These are phyloP conservation scores for Diabrotica virgifera DNA, from an alignment of 1,140 invertebrate genomes.

Conservation along the genomic window DNA sequence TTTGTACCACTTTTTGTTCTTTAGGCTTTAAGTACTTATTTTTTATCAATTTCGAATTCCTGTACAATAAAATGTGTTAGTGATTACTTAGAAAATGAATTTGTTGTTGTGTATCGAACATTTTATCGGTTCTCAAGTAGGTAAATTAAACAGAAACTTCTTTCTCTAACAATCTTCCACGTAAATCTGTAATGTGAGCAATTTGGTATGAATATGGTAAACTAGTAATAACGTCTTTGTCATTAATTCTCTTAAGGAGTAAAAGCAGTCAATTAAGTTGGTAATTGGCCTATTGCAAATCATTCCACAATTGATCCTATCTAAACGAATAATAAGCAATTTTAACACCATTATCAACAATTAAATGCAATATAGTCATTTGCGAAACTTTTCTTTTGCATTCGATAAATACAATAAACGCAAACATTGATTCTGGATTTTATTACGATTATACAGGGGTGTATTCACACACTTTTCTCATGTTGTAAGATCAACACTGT, in stretches of 20 bases:
- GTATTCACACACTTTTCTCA: too few species aligned
- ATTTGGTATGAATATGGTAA: constrained; percentile 3
- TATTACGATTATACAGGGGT: too few species aligned
- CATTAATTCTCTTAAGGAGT: constrained; percentile 18
- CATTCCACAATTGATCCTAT: constrained; percentile 17
- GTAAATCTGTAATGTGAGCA: constrained; percentile 15
- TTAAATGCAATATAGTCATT: constrained; percentile 23
- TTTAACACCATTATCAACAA: constrained; percentile 22
- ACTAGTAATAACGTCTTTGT: neutral
- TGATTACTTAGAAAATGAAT: neutral
- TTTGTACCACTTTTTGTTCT: too few species aligned
- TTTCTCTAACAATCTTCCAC: constrained; percentile 17
- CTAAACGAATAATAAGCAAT: constrained; percentile 16
- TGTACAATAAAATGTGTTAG: neutral
- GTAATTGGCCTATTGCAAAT: constrained; percentile 19
- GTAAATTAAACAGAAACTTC: constrained; percentile 10
- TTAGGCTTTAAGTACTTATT: too few species aligned
- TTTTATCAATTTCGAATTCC: too few species aligned
- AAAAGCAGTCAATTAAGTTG: constrained; percentile 18
- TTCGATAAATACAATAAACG: constrained; percentile 8
- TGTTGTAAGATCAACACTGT: too few species aligned
- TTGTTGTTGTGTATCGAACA: neutral
- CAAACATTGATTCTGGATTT: neutral
- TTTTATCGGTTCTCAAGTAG: constrained; percentile 2
- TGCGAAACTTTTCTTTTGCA: constrained; percentile 18